Conservation (phyloP, 2,797 vertebrate species). For the Hirundo rustica region DNA sequence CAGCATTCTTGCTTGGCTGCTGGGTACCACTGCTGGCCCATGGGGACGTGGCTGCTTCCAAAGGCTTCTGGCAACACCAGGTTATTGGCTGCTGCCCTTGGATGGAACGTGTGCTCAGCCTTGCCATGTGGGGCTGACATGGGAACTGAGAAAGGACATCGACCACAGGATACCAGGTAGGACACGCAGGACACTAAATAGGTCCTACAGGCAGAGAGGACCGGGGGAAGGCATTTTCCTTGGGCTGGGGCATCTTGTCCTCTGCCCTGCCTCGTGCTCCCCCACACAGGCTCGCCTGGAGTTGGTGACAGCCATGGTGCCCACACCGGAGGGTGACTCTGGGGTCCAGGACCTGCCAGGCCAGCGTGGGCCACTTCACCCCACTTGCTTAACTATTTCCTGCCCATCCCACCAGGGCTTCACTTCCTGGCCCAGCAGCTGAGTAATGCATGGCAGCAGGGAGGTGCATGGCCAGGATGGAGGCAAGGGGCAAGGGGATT, state of each 20-base stretch:
- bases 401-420: conserved; percentile 22
- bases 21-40: accelerated
- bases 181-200: neutral
- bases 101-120: neutral
- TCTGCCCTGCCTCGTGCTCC: neutral
- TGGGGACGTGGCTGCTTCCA: neutral
- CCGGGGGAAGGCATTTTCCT: accelerated
- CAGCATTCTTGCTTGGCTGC: neutral
- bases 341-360: conserved; percentile 17
- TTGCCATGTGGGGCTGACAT: accelerated
- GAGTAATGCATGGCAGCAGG: neutral
- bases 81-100: neutral
- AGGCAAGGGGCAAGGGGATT: neutral
- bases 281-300: accelerated
- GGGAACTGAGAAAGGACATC: neutral
- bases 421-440: conserved; percentile 9
- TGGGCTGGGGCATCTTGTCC: neutral
- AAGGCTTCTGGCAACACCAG: neutral
- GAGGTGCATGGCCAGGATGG: neutral
- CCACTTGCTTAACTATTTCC: conserved; percentile 28
- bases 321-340: neutral
- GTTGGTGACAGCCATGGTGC: neutral
- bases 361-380: neutral
- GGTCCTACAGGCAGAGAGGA: neutral
- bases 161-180: neutral